These are phyloP conservation scores for Cephus cinctus DNA, from an alignment of 1,140 invertebrate genomes.

Conservation along the genomic window DNA sequence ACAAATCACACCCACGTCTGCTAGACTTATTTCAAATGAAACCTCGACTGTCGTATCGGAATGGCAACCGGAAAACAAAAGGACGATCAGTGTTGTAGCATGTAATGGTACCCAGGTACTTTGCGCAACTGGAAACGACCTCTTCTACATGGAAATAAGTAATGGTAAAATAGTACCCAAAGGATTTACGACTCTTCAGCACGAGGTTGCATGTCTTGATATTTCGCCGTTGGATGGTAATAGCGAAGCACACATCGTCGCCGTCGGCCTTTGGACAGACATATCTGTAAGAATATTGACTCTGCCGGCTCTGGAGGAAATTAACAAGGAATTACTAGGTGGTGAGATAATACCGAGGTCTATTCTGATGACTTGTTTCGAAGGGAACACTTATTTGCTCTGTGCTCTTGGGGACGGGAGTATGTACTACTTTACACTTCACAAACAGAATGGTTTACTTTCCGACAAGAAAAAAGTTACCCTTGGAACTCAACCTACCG, in stretches of 20 bases:
- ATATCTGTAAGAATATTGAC: conserved; percentile 86
- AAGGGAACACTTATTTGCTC: conserved; percentile 86
- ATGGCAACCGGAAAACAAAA: conserved; percentile 76
- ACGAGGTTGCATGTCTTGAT: conserved; percentile 96
- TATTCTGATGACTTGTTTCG: conserved; percentile 91
- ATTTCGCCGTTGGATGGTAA: conserved; percentile 76
- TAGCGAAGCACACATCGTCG: conserved; percentile 72
- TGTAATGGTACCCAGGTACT: conserved; percentile 83
- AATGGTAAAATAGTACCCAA: conserved; percentile 66
- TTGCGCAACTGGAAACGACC: conserved; percentile 82
- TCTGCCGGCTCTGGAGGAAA: conserved; percentile 75
- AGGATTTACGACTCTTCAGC: conserved; percentile 72
- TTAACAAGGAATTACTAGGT: conserved; percentile 83
- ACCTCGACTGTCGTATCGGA: conserved; percentile 70
- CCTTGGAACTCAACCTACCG: conserved; percentile 95
- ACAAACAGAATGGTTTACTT: conserved; percentile 69
- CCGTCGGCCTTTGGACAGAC: conserved; percentile 96
- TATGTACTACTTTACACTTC: conserved; percentile 92
- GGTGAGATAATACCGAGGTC: conserved; percentile 97
- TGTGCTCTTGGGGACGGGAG: conserved; percentile 96
- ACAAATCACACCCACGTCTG: conserved; percentile 75
- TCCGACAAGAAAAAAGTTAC: conserved; percentile 90
- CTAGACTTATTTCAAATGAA: conserved; percentile 67
- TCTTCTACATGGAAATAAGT: conserved; percentile 87
- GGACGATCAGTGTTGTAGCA: conserved; percentile 84